phyloP scores from a whole-genome alignment of 2,888 invertebrate species.

The Eudemis profundana region DNA sequence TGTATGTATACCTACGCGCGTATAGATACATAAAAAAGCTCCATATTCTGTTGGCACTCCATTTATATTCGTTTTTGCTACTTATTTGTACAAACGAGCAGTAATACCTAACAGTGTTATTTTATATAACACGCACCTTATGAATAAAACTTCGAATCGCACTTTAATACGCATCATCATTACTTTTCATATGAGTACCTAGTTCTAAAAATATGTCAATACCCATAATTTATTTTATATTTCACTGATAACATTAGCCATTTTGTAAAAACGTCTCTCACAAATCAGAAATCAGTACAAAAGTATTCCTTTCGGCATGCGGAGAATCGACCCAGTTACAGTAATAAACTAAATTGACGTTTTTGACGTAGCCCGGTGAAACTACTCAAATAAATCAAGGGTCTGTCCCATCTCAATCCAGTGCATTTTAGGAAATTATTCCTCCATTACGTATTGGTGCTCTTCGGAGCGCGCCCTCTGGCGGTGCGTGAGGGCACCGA shows the following conservation, averaged over 20 bases:
- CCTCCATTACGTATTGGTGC: conserved; percentile 79
- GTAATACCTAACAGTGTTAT: no score
- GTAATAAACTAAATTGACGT: conserved; percentile 77
- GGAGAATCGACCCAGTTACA: conserved; percentile 36
- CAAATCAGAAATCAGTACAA: conserved; percentile 34
- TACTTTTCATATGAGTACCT: no score
- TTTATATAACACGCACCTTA: background rate
- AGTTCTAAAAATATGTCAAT: no score
- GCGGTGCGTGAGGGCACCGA: conserved; percentile 73
- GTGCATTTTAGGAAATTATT: conserved; percentile 81
- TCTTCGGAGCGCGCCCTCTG: conserved; percentile 75
- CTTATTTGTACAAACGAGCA: background rate
- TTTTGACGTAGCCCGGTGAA: conserved; percentile 71
- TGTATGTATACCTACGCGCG: no score
- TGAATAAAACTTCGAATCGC: background rate
- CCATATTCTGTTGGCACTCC: no score
- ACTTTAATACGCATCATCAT: background rate
- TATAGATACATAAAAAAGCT: no score
- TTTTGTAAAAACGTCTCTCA: conserved; percentile 3
- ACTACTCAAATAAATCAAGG: conserved; percentile 71
- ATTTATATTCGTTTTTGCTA: no score
- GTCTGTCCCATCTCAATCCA: conserved; percentile 70
- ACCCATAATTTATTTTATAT: background rate
- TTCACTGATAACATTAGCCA: background rate
- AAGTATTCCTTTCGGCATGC: conserved; percentile 40